Conservation (phyloP, 2,113 vertebrate genomes). For the Ochotona curzoniae region DNA sequence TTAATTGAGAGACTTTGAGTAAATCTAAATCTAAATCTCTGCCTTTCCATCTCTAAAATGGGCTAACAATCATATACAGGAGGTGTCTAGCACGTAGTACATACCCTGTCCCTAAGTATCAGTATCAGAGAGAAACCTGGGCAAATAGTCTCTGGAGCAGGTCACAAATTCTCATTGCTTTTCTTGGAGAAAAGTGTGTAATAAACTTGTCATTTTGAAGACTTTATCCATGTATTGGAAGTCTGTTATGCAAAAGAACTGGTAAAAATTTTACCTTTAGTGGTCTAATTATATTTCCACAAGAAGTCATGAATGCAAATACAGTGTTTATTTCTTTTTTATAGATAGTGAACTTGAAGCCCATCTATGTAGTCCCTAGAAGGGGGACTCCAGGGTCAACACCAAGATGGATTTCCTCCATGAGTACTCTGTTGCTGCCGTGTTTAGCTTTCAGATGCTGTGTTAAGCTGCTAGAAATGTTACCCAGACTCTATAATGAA, state of each 20-base stretch:
- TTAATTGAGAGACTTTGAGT: background rate
- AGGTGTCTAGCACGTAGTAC: background rate
- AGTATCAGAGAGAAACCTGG: background rate
- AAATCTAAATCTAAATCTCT: background rate
- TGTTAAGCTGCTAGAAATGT: background rate
- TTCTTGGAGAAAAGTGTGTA: background rate
- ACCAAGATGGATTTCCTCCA: background rate
- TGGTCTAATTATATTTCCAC: background rate
- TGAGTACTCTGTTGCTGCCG: rapidly evolving
- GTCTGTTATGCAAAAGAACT: background rate
- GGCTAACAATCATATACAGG: background rate
- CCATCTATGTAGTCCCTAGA: background rate
- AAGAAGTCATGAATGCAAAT: background rate
- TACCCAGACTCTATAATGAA: too few species aligned
- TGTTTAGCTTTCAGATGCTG: background rate
- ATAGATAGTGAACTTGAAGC: background rate
- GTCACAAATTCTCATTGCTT: background rate
- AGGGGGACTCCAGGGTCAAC: background rate
- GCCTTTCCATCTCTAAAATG: background rate
- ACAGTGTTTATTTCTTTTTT: background rate
- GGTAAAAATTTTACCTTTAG: background rate
- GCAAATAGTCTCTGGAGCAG: background rate
- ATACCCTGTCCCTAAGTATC: background rate
- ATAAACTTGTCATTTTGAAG: background rate
- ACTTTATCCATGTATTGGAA: background rate